Evolutionary conservation across 2,797 vertebrate genomes (phyloP).

Genomic region (Scyliorhinus canicula): DNA sequence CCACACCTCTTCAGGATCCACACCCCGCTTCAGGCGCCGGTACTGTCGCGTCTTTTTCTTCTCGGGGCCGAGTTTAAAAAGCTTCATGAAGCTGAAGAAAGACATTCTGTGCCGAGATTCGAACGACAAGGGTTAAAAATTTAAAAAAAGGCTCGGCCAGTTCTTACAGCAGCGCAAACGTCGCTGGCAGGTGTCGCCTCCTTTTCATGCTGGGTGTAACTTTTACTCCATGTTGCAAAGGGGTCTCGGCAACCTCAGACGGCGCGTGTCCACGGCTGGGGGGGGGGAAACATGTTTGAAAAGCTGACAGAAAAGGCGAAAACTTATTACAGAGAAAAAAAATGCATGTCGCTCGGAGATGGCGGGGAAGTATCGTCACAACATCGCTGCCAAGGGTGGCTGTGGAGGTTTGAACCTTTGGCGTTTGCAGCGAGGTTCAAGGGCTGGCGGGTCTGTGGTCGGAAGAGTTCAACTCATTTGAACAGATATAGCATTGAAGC

Average conservation of each 20-base stretch:
- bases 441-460: not conserved
- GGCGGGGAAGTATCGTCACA: not conserved
- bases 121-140: too few species aligned
- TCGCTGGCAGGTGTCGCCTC: not conserved
- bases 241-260: not conserved
- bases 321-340: too few species aligned
- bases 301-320: too few species aligned
- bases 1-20: constrained; percentile 49
- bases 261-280: too few species aligned
- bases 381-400: not conserved
- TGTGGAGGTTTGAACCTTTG: not conserved
- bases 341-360: too few species aligned
- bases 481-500: not conserved
- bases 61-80: constrained; percentile 50
- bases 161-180: not conserved
- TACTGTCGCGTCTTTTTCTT: constrained; percentile 50
- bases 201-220: too few species aligned
- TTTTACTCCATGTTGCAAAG: not conserved
- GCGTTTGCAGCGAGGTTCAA: too few species aligned
- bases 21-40: constrained; percentile 49
- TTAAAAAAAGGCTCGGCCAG: too few species aligned
- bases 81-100: constrained; percentile 49
- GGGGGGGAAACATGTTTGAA: too few species aligned
- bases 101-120: constrained; percentile 49
- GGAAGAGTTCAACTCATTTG: not conserved